Percentiles rank a stretch among this genome's conserved stretches.
Evolutionary conservation across 2,797 vertebrate species (phyloP).

Genomic region (Passerculus sandwichensis): DNA sequence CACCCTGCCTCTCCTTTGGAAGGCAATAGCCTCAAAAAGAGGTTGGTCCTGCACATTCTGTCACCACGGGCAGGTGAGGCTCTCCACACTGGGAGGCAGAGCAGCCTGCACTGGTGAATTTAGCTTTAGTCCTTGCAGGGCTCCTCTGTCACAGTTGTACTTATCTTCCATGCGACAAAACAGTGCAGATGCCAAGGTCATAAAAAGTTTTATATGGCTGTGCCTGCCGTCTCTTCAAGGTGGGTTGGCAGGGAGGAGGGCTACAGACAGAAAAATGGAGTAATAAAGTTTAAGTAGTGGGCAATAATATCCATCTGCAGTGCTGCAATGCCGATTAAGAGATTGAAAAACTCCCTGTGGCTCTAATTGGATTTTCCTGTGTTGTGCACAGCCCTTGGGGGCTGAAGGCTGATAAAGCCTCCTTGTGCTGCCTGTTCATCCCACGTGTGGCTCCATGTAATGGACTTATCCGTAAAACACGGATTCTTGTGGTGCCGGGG

Average conservation of each 20-base stretch:
- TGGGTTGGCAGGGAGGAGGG: conserved; percentile 68
- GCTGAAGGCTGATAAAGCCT: conserved; percentile 53
- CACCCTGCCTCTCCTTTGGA: not conserved
- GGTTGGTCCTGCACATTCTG: not conserved
- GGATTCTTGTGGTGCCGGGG: not conserved
- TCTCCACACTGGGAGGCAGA: not conserved
- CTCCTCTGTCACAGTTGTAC: conserved; percentile 25
- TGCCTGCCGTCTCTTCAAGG: conserved; percentile 70
- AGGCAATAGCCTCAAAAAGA: not conserved
- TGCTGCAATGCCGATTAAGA: conserved; percentile 72
- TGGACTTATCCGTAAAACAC: conserved; percentile 47
- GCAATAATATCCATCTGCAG: conserved; percentile 75
- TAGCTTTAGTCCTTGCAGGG: not conserved
- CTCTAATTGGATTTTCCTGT: conserved; percentile 78
- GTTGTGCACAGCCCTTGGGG: conserved; percentile 52
- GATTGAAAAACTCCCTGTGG: conserved; percentile 69
- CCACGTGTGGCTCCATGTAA: conserved; percentile 48
- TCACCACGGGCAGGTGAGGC: not conserved
- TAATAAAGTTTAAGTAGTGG: conserved; percentile 76
- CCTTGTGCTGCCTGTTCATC: conserved; percentile 59
- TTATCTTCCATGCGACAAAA: conserved; percentile 58
- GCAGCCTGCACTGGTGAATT: conserved; percentile 15
- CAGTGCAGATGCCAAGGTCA: conserved; percentile 60
- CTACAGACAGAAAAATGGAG: conserved; percentile 73
- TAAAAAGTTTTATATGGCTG: conserved; percentile 67